These are phyloP conservation scores for Apis dorsata DNA, from an alignment of 1,140 invertebrate genomes.

Conservation along the genomic window DNA sequence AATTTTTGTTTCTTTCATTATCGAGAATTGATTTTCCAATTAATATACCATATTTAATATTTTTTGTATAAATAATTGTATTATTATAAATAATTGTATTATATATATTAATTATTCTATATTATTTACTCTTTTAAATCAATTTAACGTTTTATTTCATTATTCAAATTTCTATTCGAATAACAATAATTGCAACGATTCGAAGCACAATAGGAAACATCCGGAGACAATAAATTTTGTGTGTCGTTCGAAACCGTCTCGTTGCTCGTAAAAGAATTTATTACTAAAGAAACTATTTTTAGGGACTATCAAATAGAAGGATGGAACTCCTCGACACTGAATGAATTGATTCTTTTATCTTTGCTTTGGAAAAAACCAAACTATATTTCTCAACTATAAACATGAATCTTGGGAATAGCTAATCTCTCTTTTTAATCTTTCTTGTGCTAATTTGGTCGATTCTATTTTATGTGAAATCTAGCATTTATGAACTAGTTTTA, in stretches of 20 bases:
- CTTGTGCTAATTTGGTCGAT: background rate
- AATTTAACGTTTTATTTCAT: background rate
- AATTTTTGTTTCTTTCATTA: no score
- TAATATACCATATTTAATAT: no score
- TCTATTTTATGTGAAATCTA: background rate
- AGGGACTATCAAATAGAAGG: background rate
- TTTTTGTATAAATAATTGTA: no score
- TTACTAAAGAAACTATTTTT: slow-evolving; percentile 10
- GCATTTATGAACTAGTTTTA: no score
- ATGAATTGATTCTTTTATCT: background rate
- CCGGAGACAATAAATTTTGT: background rate
- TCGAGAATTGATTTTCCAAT: no score
- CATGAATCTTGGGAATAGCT: background rate
- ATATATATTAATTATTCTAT: no score
- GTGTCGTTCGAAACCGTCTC: background rate
- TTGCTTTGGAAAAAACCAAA: background rate
- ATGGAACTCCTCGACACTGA: background rate
- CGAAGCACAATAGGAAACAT: background rate
- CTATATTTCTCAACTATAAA: background rate
- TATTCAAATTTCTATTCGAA: background rate
- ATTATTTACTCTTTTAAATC: background rate
- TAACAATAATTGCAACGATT: background rate
- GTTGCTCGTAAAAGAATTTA: slow-evolving; percentile 16
- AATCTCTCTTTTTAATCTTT: no score
- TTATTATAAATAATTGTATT: no score